Evolutionary conservation across 2,888 invertebrate genomes (phyloP), one percentile per base, ranked within the genome.

Genomic region (Dicyrtoma fusca): DNA sequence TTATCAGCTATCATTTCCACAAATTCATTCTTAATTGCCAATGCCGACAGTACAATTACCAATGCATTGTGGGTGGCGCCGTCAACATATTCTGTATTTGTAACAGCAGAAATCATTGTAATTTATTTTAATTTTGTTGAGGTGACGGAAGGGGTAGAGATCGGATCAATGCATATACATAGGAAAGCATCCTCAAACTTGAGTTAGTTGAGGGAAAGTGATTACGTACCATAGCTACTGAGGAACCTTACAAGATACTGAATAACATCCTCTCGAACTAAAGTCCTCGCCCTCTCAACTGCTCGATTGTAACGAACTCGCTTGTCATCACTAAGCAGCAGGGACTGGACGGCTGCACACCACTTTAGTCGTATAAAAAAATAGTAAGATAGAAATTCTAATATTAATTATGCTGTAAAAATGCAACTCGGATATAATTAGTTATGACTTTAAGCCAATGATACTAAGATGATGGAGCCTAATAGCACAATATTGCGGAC

Each of bases 291-390:
- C 23, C 80, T 59, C 69, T 79, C 79, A 10, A 74, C 61, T n/a
- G 76, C 63, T 59, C 75, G 72, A 65, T 80, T 80, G 61, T 75
- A 77, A 2, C 72, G 55, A n/a, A 74, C 76, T n/a, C 73, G 65
- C 14, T 23, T 49, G 62, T 80, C 80, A 61, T 80, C 79, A 55
- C 53, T 73, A 2, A 78, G 66, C 51, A 74, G 51, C n/a, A 79
- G 51, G 1, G 78, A 69, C 61, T 76, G 76, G 25, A 77, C 21
- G 13, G 79, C 70, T 44, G 72, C 71, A 66, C 79, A 78, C 78
- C 78, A 80, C 80, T 80, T 61, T 10, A 17, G 49, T 13, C 3
- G 49, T n/a, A 49, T 4, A n/a, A 49, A 49, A 10, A 13, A 8
- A 34, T 8, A 8, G 34, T 34, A 34, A 34, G 8, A 34, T 5